Evolutionary conservation across 2,113 vertebrate species (phyloP).

Genomic region (Pholis gunnellus): DNA sequence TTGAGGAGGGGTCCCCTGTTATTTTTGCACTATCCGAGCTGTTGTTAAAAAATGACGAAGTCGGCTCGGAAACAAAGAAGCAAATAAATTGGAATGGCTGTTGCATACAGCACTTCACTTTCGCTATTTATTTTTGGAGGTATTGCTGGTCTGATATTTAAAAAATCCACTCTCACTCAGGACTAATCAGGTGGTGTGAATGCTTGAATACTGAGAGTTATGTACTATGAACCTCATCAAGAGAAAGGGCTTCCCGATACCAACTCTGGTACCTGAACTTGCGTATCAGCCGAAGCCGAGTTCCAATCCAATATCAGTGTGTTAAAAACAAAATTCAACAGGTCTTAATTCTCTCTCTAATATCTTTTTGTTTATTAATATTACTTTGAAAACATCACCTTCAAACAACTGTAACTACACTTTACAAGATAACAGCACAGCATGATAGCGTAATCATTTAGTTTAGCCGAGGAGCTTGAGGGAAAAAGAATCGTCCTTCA

Average conservation of each 20-base stretch:
- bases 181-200: slow-evolving; percentile 4
- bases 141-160: neutral
- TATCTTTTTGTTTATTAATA: too few species aligned
- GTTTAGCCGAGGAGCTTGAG: neutral
- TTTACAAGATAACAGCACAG: neutral
- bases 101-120: neutral
- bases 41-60: neutral
- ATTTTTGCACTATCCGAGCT: neutral
- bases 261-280: too few species aligned
- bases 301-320: too few species aligned
- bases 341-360: too few species aligned
- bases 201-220: neutral
- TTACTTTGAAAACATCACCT: too few species aligned
- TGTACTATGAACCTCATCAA: neutral
- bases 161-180: neutral
- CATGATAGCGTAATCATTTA: neutral
- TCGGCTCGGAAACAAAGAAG: neutral
- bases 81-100: neutral
- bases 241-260: neutral
- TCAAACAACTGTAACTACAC: neutral
- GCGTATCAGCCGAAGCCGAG: too few species aligned
- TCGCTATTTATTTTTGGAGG: neutral
- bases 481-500: slow-evolving; percentile 8
- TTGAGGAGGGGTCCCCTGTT: neutral
- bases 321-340: too few species aligned